phyloP scores from a whole-genome alignment of 64 coral and sea anemone genomes.

The Anthopleura sola region DNA sequence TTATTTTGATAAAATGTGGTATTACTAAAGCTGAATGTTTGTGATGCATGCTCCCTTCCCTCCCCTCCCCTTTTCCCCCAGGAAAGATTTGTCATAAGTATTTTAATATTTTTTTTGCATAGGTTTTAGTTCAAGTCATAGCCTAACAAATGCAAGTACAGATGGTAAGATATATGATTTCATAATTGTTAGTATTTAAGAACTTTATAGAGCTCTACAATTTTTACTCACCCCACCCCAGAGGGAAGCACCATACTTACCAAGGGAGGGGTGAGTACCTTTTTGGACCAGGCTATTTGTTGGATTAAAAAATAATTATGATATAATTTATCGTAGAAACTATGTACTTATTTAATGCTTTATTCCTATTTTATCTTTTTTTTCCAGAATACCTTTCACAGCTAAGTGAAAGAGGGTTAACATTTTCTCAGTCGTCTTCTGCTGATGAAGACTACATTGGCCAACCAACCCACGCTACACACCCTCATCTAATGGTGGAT shows the following conservation, averaged over 20 bases:
- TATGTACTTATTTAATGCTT: not conserved
- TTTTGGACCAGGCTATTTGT: too few relatives aligned
- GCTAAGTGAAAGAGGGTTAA: constrained; percentile 40
- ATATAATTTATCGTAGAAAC: too few relatives aligned
- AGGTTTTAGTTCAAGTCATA: not conserved
- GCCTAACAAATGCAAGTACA: not conserved
- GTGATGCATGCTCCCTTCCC: not conserved
- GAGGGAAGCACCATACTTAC: too few relatives aligned
- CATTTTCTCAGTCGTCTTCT: constrained; percentile 21
- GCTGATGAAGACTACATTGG: constrained; percentile 64
- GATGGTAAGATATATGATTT: not conserved
- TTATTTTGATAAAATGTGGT: not conserved
- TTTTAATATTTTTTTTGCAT: not conserved
- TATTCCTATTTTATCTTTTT: not conserved
- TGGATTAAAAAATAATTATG: too few relatives aligned
- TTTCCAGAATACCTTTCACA: constrained; percentile 26
- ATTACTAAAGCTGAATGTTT: not conserved
- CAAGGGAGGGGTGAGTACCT: too few relatives aligned
- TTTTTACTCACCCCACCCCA: too few relatives aligned
- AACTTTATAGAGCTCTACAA: too few relatives aligned
- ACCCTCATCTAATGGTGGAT: constrained; percentile 68
- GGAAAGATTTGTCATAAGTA: not conserved
- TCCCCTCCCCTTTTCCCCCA: not conserved
- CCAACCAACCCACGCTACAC: constrained; percentile 74
- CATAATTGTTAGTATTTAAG: too few relatives aligned